A percentile compares a stretch with the other conserved stretches of the same genome.
phyloP scores from a whole-genome alignment of 2,888 invertebrate genomes.

The Drymonia ruficornis region DNA sequence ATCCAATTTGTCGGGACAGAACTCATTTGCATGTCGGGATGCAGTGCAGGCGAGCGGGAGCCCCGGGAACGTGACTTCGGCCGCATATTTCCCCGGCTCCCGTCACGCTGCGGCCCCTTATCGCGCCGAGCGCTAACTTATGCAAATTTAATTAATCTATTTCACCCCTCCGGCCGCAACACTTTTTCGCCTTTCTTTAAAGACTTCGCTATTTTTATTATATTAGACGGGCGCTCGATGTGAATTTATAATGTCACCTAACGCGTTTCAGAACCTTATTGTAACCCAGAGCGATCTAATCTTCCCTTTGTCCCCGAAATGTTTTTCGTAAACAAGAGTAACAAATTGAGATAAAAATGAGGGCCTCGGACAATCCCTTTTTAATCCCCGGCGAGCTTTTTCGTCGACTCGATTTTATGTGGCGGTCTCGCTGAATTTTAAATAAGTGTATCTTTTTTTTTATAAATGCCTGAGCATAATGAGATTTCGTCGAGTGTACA shows the following conservation, averaged over 20 bases:
- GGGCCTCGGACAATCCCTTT: slow-evolving; percentile 65
- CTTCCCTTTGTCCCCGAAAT: slow-evolving; percentile 59
- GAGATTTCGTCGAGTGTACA: slow-evolving; percentile 28
- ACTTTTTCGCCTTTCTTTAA: slow-evolving; percentile 46
- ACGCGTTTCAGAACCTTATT: slow-evolving; percentile 38
- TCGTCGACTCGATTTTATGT: slow-evolving; percentile 53
- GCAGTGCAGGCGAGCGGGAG: slow-evolving; percentile 39
- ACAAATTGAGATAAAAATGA: slow-evolving; percentile 73
- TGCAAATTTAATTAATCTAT: slow-evolving; percentile 83
- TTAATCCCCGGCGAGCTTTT: slow-evolving; percentile 63
- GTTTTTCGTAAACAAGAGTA: slow-evolving; percentile 64
- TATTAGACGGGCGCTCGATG: slow-evolving; percentile 31
- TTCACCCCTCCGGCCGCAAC: slow-evolving; percentile 62
- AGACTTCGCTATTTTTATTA: slow-evolving; percentile 40
- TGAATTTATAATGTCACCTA: slow-evolving; percentile 47
- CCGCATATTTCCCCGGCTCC: slow-evolving; percentile 64
- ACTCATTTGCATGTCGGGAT: slow-evolving; percentile 69
- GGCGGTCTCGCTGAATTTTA: slow-evolving; percentile 53
- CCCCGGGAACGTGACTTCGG: slow-evolving; percentile 67
- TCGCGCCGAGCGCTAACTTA: slow-evolving; percentile 75
- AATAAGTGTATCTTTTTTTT: slow-evolving; percentile 47
- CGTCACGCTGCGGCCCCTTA: slow-evolving; percentile 36
- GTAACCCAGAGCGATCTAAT: slow-evolving; percentile 57
- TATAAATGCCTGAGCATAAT: slow-evolving; percentile 39
- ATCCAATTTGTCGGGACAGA: slow-evolving; percentile 73